Percentiles rank a stretch among this genome's conserved stretches.
Evolutionary conservation across 1,140 invertebrate genomes (phyloP).

Genomic region (Danaus melanippus): DNA sequence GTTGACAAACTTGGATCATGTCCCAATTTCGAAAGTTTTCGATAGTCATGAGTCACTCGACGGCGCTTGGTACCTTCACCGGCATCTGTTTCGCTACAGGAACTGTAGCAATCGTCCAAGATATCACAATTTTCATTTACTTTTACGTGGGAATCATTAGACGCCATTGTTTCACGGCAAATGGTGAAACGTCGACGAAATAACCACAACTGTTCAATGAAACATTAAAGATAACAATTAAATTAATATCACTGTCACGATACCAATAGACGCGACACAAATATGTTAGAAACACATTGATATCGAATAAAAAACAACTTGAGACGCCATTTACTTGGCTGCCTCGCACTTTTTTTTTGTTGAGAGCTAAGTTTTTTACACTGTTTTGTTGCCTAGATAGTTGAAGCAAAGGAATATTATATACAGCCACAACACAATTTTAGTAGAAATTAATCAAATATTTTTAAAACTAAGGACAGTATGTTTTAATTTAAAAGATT

Average conservation of each 20-base stretch:
- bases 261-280: constrained; percentile 36
- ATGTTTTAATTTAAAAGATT: not conserved
- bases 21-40: constrained; percentile 63
- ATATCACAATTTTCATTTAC: constrained; percentile 54
- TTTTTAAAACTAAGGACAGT: not conserved
- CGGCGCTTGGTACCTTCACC: constrained; percentile 59
- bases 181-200: constrained; percentile 44
- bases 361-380: constrained; percentile 24
- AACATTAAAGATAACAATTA: constrained; percentile 35
- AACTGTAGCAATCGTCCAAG: constrained; percentile 38
- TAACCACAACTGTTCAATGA: constrained; percentile 46
- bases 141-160: constrained; percentile 61
- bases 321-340: constrained; percentile 68
- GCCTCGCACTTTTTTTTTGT: constrained; percentile 57
- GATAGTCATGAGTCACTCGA: constrained; percentile 58
- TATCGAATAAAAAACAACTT: constrained; percentile 68
- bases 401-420: constrained; percentile 23
- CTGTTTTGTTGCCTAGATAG: constrained; percentile 35
- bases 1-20: constrained; percentile 63
- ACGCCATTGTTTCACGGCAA: constrained; percentile 63
- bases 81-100: constrained; percentile 44
- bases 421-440: constrained; percentile 24
- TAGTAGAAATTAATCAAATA: not conserved
- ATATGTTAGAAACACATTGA: constrained; percentile 57
- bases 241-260: constrained; percentile 35